Evolutionary conservation across 2,888 invertebrate genomes (phyloP).

Genomic region (Abrostola triplasia): DNA sequence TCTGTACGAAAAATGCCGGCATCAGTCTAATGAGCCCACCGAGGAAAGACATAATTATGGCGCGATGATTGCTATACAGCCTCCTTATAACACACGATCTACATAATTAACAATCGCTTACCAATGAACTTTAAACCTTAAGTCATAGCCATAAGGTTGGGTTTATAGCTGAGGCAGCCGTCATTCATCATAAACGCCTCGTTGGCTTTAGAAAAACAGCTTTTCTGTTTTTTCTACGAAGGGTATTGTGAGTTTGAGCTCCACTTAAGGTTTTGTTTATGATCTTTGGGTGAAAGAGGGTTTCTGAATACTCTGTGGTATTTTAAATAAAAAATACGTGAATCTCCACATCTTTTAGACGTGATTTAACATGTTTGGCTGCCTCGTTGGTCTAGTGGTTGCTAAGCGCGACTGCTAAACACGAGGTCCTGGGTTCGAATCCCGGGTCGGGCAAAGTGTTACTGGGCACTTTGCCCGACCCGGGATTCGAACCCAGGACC

Average conservation of each 20-base stretch:
- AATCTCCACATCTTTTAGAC: no score
- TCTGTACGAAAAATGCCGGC: conserved; percentile 1
- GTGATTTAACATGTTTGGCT: no score
- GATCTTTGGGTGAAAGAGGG: conserved; percentile 33
- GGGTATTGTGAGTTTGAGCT: conserved; percentile 33
- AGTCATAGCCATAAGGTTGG: neutral
- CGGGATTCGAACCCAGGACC: no score
- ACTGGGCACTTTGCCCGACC: no score
- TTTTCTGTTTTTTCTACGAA: conserved; percentile 29
- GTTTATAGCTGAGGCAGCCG: neutral
- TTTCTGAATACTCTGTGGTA: conserved; percentile 1
- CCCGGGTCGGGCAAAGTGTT: no score
- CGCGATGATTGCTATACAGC: conserved; percentile 26
- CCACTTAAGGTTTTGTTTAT: conserved; percentile 36
- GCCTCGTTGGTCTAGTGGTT: no score
- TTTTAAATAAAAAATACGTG: no score
- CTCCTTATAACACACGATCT: conserved; percentile 21
- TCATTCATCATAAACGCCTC: conserved; percentile 41
- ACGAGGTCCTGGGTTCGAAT: no score
- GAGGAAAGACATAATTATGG: conserved; percentile 35
- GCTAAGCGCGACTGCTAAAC: no score
- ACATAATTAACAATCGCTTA: conserved; percentile 41
- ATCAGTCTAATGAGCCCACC: conserved; percentile 37
- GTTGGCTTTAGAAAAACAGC: conserved; percentile 38
- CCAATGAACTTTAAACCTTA: conserved; percentile 25